Evolutionary conservation across 1,140 invertebrate species (phyloP).

Genomic region (Pemphigus obesinymphae): DNA sequence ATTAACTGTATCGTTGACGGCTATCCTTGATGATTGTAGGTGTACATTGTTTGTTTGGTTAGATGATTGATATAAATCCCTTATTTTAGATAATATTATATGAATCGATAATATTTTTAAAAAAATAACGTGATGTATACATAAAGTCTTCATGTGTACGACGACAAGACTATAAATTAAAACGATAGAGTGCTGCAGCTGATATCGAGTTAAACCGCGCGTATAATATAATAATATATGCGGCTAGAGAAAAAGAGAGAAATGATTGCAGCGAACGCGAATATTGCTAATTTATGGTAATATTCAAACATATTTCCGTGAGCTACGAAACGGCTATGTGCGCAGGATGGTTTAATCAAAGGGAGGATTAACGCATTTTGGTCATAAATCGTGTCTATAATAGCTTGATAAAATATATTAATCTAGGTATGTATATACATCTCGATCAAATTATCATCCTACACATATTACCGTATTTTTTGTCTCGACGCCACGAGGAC

Average conservation of each 20-base stretch:
- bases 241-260: background rate
- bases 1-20: no score
- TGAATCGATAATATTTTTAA: background rate
- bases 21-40: no score
- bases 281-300: background rate
- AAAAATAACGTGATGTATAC: background rate
- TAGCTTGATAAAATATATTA: no score
- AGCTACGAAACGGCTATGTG: background rate
- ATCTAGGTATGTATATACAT: background rate
- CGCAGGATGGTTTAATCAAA: conserved; percentile 8
- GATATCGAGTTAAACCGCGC: background rate
- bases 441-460: background rate
- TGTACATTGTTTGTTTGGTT: no score
- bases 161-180: background rate
- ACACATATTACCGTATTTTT: background rate
- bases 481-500: background rate
- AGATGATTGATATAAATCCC: no score
- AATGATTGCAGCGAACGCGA: background rate
- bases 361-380: background rate
- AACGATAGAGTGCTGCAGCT: background rate
- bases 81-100: no score
- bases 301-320: background rate
- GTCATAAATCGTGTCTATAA: conserved; percentile 1
- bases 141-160: background rate
- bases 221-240: background rate